Percentiles rank a stretch among this genome's conserved stretches.
Evolutionary conservation across 2,888 invertebrate species (phyloP).

Genomic region (Hemaris fuciformis): DNA sequence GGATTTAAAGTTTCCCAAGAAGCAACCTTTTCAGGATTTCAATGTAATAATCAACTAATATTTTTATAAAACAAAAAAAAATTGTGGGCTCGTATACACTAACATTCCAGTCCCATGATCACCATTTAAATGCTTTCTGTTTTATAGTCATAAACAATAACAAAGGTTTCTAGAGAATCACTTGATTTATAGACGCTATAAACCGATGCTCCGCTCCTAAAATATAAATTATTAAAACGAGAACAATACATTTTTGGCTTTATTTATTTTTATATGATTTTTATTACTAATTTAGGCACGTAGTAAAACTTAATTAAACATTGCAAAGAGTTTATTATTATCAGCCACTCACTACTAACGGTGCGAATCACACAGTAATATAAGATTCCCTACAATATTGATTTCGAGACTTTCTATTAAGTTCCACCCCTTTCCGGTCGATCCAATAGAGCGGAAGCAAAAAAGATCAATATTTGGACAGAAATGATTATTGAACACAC

Average conservation of each 20-base stretch:
- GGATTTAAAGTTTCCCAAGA: constrained; percentile 21
- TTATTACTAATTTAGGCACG: constrained; percentile 18
- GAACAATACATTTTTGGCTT: neutral
- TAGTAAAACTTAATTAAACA: constrained; percentile 15
- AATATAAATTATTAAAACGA: constrained; percentile 25
- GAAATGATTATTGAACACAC: constrained; percentile 67
- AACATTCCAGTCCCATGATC: constrained; percentile 49
- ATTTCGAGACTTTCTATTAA: constrained; percentile 57
- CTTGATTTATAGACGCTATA: constrained; percentile 47
- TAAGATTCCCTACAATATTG: constrained; percentile 33
- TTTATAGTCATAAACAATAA: constrained; percentile 46
- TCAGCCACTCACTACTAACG: neutral
- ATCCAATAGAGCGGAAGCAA: constrained; percentile 64
- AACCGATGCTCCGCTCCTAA: constrained; percentile 32
- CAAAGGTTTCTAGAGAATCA: constrained; percentile 44
- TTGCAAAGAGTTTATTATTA: neutral
- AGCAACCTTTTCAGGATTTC: neutral
- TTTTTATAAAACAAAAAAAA: too few species aligned
- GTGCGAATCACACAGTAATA: neutral
- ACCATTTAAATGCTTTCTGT: constrained; percentile 52
- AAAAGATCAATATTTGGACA: constrained; percentile 80
- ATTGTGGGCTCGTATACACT: constrained; percentile 46
- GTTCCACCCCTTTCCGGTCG: constrained; percentile 62
- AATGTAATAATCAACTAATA: too few species aligned
- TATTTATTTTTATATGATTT: neutral